Evolutionary conservation across 2,888 invertebrate genomes (phyloP), one percentile per base, ranked within the genome.

Genomic region (Eupelmus urozonus): DNA sequence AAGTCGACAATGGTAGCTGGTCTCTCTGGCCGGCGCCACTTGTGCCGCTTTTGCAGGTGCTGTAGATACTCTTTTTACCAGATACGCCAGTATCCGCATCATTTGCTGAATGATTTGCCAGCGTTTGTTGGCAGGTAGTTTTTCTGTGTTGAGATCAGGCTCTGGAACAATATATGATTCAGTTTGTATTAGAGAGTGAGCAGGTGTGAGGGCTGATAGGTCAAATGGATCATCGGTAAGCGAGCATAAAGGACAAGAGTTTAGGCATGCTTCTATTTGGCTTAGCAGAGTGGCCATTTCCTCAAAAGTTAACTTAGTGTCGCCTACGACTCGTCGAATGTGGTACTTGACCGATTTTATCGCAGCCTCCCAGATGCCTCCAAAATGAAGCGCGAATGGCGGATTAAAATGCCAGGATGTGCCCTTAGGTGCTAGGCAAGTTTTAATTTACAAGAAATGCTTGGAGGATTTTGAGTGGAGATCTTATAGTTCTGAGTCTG

Each of bases 311-410:
- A 65, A 3, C 11, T 23, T 65, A 7, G 25, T 65, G 11, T 65
- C 65, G 20, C 29, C 65, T 1, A 65, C 3, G 0, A 65, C 51
- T 7, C 51, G 27, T 49, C 29, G 29, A 3, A 63, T 25, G 16
- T 63, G 40, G 11, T 13, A 23, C 18, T 59, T 59, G 18, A 34
- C 18, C n/a, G 59, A 29, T 16, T 62, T 62, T 9, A 62, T 42
- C 3, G 40, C 60, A 3, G 60, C 60, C 18, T 60, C 60, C 60
- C 60, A 60, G 1, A 60, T 60, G 2, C 42, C 62, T 62, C 62
- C 62, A 62, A 62, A 62, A n/a, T 42, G 40, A 42, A 42, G 62
- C 2, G 62, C 62, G 1, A 1, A 20, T 62, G 42, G 62, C 2
- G 62, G 62, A 23, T 62, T 62, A 3, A 62, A 42, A 0, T 20